A percentile compares a stretch with the other conserved stretches of the same genome.
These are phyloP conservation scores for Villa cingulata DNA, from an alignment of 2,888 invertebrate genomes.

Conservation along the genomic window DNA sequence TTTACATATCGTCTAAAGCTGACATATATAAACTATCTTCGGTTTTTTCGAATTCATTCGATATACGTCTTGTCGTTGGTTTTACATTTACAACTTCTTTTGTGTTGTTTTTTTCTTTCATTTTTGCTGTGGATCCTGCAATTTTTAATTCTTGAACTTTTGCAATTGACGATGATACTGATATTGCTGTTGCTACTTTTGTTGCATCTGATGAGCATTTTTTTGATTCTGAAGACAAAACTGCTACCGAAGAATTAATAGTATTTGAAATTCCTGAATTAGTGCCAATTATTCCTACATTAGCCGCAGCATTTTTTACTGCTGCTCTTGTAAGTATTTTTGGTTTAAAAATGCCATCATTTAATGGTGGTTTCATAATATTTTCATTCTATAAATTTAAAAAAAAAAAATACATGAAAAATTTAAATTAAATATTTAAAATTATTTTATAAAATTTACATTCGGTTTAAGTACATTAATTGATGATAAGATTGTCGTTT, in stretches of 20 bases:
- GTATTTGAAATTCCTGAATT: background rate
- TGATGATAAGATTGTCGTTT: background rate
- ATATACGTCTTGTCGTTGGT: slow-evolving; percentile 40
- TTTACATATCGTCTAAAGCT: slow-evolving; percentile 60
- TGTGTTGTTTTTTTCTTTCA: slow-evolving; percentile 26
- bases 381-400: slow-evolving; percentile 29
- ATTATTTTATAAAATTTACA: background rate
- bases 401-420: background rate
- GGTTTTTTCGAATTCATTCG: slow-evolving; percentile 57
- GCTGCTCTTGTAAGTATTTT: slow-evolving; percentile 31
- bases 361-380: slow-evolving; percentile 21
- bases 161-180: background rate
- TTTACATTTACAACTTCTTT: slow-evolving; percentile 7
- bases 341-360: slow-evolving; percentile 10
- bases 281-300: too few relatives aligned
- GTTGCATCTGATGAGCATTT: too few relatives aligned
- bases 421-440: background rate
- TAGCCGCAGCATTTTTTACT: slow-evolving; percentile 28
- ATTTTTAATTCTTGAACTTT: slow-evolving; percentile 10
- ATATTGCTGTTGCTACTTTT: background rate
- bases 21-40: slow-evolving; percentile 65
- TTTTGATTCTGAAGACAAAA: too few relatives aligned
- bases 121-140: slow-evolving; percentile 26
- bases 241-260: too few relatives aligned
- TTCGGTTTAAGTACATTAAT: background rate